A percentile compares a stretch with the other conserved stretches of the same genome.
phyloP scores from a whole-genome alignment of 2,888 invertebrate genomes.

The Harmothoe impar region DNA sequence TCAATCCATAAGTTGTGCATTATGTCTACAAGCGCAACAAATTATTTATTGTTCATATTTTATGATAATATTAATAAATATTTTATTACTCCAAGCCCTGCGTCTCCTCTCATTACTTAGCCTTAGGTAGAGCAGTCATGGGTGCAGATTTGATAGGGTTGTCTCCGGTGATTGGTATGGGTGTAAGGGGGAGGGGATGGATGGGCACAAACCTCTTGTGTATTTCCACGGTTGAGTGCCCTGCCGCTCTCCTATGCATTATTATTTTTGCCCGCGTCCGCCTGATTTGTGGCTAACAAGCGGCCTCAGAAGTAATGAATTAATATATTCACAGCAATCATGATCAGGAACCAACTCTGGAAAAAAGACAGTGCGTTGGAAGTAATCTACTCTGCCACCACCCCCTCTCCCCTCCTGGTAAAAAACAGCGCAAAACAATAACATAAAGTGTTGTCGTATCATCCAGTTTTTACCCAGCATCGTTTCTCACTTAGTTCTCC shows the following conservation, averaged over 20 bases:
- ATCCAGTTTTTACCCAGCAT: background rate
- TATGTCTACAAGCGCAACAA: no score
- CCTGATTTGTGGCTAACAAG: conserved; percentile 12
- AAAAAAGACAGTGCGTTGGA: background rate
- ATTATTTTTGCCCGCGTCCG: background rate
- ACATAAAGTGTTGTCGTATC: background rate
- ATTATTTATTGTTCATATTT: no score
- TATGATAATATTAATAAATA: no score
- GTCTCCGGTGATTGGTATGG: no score
- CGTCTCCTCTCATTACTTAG: no score
- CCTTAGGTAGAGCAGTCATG: no score
- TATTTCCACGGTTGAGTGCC: background rate
- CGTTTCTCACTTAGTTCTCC: conserved; percentile 41
- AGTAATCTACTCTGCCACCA: conserved; percentile 1
- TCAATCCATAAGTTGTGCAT: no score
- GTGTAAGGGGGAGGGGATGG: background rate
- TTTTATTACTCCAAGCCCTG: no score
- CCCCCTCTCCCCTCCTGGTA: background rate
- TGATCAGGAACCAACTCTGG: background rate
- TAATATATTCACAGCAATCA: conserved; percentile 35
- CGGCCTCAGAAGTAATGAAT: conserved; percentile 3
- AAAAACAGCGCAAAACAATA: background rate
- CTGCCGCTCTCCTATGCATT: background rate
- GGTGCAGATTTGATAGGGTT: no score
- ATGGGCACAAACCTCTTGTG: background rate